These are phyloP conservation scores for Drosophila fungiperda DNA, from an alignment of 2,888 invertebrate genomes.

Conservation along the genomic window DNA sequence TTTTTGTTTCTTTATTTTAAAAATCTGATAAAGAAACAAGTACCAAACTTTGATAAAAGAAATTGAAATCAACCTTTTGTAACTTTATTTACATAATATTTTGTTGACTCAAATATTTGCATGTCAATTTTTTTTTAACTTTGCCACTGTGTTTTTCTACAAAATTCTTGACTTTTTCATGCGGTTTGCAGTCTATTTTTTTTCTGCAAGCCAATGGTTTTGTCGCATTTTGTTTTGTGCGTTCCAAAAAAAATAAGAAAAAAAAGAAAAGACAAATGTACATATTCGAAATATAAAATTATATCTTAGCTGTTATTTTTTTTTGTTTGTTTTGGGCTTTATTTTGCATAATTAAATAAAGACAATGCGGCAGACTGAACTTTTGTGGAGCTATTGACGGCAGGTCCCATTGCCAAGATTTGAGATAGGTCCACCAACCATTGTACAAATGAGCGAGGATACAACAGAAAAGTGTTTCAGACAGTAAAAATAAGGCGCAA, in stretches of 20 bases:
- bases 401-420: conserved; percentile 1
- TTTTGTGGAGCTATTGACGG: conserved; percentile 50
- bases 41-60: background rate
- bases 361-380: conserved; percentile 47
- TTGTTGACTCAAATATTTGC: background rate
- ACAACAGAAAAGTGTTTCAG: conserved; percentile 58
- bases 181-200: conserved; percentile 43
- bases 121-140: background rate
- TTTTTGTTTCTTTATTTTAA: background rate
- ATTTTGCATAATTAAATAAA: conserved; percentile 74
- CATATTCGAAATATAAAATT: conserved; percentile 66
- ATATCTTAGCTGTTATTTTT: conserved; percentile 41
- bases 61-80: background rate
- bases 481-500: conserved; percentile 51
- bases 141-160: conserved; percentile 40
- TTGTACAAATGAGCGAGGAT: conserved; percentile 50
- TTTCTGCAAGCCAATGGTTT: conserved; percentile 27
- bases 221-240: conserved; percentile 19
- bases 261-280: conserved; percentile 2
- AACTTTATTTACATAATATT: background rate
- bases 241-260: conserved; percentile 5
- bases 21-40: background rate
- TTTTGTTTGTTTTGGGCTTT: conserved; percentile 21
- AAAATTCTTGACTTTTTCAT: conserved; percentile 67
- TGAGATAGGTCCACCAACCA: conserved; percentile 44